Evolutionary conservation across 2,888 invertebrate genomes (phyloP), one percentile per base, ranked within the genome.

Genomic region (Athalia rosae): DNA sequence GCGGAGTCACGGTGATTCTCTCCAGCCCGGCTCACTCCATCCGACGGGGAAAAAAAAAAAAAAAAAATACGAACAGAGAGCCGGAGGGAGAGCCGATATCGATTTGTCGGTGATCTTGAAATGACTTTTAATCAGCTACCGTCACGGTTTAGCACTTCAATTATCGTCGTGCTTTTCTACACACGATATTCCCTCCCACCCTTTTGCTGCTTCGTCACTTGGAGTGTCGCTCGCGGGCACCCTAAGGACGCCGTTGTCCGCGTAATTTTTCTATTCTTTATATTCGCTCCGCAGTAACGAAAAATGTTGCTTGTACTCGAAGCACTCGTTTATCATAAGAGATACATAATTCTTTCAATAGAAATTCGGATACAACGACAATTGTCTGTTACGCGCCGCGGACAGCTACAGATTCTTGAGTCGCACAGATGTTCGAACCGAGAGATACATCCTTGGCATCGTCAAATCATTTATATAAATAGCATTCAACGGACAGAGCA

Each of bases 101-200:
- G 71, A 71, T 58, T 58, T 45, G 58, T 58, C 56, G 58, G 71
- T 45, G 13, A 58, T 71, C 71, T 56, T n/a, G 13, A 71, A 71
- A 71, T 71, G 56, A 71, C 56, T 71, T 71, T 58, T 71, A 58
- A 71, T 71, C n/a, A 58, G 71, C 71, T 71, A 45, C 45, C 56
- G 56, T 56, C 71, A 71, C 58, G 71, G 56, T 71, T 58, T 56
- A 56, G 67, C 53, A 67, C 67, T 67, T 67, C 67, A 67, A 67
- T 67, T 67, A 67, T 67, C 67, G 71, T 56, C 28, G 13, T 45
- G 41, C 8, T 69, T 41, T 53, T 63, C 62, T 67, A 50, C 67
- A 50, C 50, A 15, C 50, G 15, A 67, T 67, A 48, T 67, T 50
- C 41, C 41, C n/a, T 53, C 48, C 9, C 53, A 9, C n/a, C 67